Evolutionary conservation across 2,113 vertebrate genomes (phyloP), one percentile per base, ranked within the genome.

Genomic region (Regulus satrapa): DNA sequence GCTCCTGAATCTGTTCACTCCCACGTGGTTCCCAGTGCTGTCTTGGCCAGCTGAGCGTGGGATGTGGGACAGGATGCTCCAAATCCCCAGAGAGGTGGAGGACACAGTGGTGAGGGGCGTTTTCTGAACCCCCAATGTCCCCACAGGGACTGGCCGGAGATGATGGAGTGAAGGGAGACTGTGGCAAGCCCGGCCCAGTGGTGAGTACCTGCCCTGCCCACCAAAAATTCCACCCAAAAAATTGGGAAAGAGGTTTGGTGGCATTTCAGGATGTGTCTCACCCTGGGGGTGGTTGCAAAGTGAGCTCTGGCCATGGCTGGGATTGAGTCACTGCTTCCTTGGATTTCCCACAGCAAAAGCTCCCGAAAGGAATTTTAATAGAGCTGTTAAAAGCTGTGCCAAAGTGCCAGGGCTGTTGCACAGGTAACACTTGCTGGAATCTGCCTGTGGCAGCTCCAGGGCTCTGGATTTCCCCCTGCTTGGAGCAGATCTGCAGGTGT

Each of bases 101-200:
- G 46, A 32, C 5, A 0, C 0, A 9, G 5, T 59, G 64, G 3
- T 15, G n/a, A 29, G 1, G 8, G 43, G 45, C 32, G 76, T 32
- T 3, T 79, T n/a, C 46, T 91, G n/a, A 91, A 25, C 12, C 38
- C 45, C 31, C 24, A 9, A 3, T 41, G 4, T 23, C 56, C 52
- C 74, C 23, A 9, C 61, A 99, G 98, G 99, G 99, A 34, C 76
- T 95, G 6, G 26, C 66, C 19, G 98, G 99, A 71, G 82, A 96
- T 3, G 92, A 81, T 2, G 99, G 99, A 55, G 62, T 55, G 14
- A 98, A 97, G 96, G 99, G 98, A 73, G 98, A 99, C 12, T 10
- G 48, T 3, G 99, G 99, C 72, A 98, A 95, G 15, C 89, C 85
- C 0, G 98, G 98, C 19, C 91, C 87, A 5, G 62, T 14, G 90